phyloP scores from a whole-genome alignment of 1,140 invertebrate species.

The Hetaerina americana region DNA sequence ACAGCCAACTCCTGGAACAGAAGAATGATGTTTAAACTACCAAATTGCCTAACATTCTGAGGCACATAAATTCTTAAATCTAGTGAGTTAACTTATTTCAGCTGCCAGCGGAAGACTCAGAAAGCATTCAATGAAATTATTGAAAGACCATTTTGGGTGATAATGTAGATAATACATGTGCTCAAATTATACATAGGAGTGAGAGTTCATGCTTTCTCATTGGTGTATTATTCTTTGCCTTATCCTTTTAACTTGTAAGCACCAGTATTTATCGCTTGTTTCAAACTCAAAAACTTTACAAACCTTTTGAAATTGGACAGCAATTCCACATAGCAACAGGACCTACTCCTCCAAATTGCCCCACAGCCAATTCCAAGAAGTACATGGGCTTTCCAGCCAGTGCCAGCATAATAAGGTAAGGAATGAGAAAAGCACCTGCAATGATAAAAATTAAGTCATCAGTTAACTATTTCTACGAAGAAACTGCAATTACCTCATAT shows the following conservation, averaged over 20 bases:
- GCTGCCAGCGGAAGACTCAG: too few species aligned
- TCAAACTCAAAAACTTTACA: too few species aligned
- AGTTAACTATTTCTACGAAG: too few species aligned
- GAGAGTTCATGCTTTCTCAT: background rate
- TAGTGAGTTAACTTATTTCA: too few species aligned
- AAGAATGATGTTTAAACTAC: too few species aligned
- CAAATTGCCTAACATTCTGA: too few species aligned
- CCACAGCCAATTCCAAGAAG: constrained; percentile 40
- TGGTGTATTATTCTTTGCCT: background rate
- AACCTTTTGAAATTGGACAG: constrained; percentile 31
- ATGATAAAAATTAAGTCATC: constrained; percentile 19
- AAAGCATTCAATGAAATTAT: too few species aligned
- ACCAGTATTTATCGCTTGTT: background rate
- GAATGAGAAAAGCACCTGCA: constrained; percentile 65
- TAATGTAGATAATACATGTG: background rate
- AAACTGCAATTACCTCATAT: too few species aligned
- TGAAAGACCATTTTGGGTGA: background rate
- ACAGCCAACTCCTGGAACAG: constrained; percentile 68
- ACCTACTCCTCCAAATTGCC: constrained; percentile 37
- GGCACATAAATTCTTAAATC: too few species aligned
- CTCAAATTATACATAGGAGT: background rate
- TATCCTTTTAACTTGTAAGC: background rate
- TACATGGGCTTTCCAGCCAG: constrained; percentile 71
- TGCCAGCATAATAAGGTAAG: constrained; percentile 62
- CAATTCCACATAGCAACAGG: constrained; percentile 34